Evolutionary conservation across 2,888 invertebrate genomes (phyloP), one percentile per base, ranked within the genome.

Genomic region (Malthinus seriepunctatus): DNA sequence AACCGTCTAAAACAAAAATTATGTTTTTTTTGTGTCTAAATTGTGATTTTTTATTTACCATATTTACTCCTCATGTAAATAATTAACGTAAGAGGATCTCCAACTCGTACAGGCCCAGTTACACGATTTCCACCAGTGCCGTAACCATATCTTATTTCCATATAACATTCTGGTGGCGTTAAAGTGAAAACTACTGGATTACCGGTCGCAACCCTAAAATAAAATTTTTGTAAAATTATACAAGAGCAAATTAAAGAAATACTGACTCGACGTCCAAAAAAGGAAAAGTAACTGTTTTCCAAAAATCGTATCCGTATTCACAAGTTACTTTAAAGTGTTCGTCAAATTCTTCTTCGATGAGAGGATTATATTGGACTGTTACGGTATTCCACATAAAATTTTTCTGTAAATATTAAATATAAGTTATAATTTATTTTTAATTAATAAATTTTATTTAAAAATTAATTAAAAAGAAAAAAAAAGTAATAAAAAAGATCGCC

Each of bases 331-430:
- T 95, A 78, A 95, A 95, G 76, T 95, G 95, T 71, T 95, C 95
- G 76, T 95, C 95, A 79, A 91, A 88, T 76, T 95, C 95, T 75
- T 95, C 95, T 75, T 95, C 95, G 56, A 95, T 95, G 67, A 95
- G 78, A 0, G 94, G 86, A 79, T 95, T 95, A 79, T 95, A 95
- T 76, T 95, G 95, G 51, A 95, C 94, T 2, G 95, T 95, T 51
- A 95, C 91, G 0, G 95, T 95, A 77, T 95, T 95, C 95, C 95
- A 95, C 95, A 95, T 95, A 70, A 95, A 87, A 77, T 95, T 95
- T 85, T 95, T 91, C 91, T 91, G 81, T 44, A 74, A 67, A 2
- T 8, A 35, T 6, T 45, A 49, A 56, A 35, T 44, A 34, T 46
- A 51, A 47, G 49, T 11, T n/a, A 46, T 42, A 46, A 32, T 32